phyloP scores from a whole-genome alignment of 2,797 vertebrate species.

The Rhabdophis nuchalis region DNA sequence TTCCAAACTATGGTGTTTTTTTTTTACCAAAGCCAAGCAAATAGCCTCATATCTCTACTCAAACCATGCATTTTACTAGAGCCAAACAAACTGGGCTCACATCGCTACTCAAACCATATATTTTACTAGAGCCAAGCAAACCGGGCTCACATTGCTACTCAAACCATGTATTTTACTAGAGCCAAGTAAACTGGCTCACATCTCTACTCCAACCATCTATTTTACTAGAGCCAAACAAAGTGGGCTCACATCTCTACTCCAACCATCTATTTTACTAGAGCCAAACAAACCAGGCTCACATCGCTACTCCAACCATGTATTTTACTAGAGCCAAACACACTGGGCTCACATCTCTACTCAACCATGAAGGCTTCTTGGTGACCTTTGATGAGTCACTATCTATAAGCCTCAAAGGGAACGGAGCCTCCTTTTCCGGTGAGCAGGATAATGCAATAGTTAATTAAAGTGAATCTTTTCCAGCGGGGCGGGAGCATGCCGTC shows the following conservation, averaged over 20 bases:
- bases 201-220: not conserved
- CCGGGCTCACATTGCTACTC: not conserved
- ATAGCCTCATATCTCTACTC: not conserved
- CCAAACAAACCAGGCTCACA: fast-evolving
- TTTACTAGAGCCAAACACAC: not conserved
- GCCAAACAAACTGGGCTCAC: fast-evolving
- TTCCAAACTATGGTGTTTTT: not conserved
- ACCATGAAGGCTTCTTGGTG: not conserved
- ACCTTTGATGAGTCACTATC: not conserved
- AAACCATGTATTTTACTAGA: not conserved
- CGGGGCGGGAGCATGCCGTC: too few relatives aligned
- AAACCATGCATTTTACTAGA: not conserved
- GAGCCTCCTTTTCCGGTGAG: too few relatives aligned
- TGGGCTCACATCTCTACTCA: not conserved
- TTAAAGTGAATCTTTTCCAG: not conserved
- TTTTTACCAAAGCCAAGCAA: not conserved
- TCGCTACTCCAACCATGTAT: not conserved
- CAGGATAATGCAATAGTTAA: not conserved
- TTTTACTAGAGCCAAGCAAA: not conserved
- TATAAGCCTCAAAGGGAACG: not conserved
- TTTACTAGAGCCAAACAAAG: not conserved
- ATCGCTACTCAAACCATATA: not conserved
- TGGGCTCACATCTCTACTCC: not conserved
- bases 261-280: not conserved
- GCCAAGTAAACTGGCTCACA: not conserved